Evolutionary conservation across 2,888 invertebrate species (phyloP).

Genomic region (Ramazzottius varieornatus): DNA sequence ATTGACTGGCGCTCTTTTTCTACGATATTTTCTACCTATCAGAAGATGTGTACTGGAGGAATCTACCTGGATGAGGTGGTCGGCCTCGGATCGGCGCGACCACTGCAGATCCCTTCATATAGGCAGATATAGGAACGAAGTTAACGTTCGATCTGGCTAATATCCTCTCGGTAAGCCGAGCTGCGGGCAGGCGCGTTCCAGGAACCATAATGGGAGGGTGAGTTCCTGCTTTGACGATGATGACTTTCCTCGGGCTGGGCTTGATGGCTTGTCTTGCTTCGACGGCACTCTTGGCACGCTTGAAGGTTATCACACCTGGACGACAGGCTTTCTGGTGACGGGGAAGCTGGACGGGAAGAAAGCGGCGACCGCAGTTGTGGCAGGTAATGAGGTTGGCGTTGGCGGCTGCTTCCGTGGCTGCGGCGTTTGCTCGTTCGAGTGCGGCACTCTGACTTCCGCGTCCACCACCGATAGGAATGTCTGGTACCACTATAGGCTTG

Average conservation of each 20-base stretch:
- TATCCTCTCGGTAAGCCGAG: too few species aligned
- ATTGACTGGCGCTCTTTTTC: too few species aligned
- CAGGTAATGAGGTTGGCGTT: conserved; percentile 33
- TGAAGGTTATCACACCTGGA: background rate
- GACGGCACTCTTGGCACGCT: background rate
- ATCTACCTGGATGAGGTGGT: too few species aligned
- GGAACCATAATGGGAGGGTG: background rate
- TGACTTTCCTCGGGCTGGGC: background rate
- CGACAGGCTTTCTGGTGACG: conserved; percentile 3
- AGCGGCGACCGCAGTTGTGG: conserved; percentile 27
- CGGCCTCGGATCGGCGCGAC: too few species aligned
- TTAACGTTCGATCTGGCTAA: too few species aligned
- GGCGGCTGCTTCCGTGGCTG: conserved; percentile 32
- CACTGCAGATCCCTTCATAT: too few species aligned
- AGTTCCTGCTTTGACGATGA: background rate
- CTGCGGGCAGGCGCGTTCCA: too few species aligned
- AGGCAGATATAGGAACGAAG: too few species aligned
- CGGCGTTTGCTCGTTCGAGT: conserved; percentile 17
- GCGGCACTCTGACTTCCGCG: background rate
- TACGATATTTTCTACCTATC: too few species aligned
- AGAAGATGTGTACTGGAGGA: too few species aligned
- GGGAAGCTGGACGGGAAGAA: background rate
- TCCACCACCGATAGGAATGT: background rate
- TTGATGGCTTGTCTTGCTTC: background rate
- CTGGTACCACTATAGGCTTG: conserved; percentile 26